These are phyloP conservation scores for Sympetrum striolatum DNA, from an alignment of 2,888 invertebrate species.

Conservation along the genomic window DNA sequence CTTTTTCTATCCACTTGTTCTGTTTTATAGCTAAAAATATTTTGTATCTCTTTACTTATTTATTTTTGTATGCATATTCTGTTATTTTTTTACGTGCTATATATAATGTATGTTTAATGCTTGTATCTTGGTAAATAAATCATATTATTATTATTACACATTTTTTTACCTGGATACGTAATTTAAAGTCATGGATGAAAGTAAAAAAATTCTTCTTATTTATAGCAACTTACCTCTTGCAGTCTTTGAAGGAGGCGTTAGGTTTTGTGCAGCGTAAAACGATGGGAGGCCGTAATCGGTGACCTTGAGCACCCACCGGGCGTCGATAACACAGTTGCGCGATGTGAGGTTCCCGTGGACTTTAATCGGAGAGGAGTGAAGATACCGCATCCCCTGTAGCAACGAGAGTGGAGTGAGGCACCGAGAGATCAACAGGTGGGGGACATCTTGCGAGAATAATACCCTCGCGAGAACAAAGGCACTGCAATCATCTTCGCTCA, in stretches of 20 bases:
- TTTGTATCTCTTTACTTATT: too few species aligned
- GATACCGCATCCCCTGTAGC: constrained; percentile 84
- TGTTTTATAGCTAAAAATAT: too few species aligned
- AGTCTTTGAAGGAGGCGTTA: constrained; percentile 67
- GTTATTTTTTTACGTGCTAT: too few species aligned
- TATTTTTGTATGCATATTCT: too few species aligned
- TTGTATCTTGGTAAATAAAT: too few species aligned
- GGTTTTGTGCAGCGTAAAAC: constrained; percentile 77
- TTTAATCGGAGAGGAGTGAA: constrained; percentile 83
- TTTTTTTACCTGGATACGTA: too few species aligned
- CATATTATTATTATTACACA: too few species aligned
- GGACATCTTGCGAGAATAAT: neutral
- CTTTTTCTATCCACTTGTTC: too few species aligned
- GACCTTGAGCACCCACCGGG: constrained; percentile 93
- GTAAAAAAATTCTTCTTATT: too few species aligned
- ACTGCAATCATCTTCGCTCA: too few species aligned
- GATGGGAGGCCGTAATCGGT: constrained; percentile 88
- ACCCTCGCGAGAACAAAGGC: neutral
- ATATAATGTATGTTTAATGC: too few species aligned
- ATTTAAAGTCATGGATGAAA: neutral
- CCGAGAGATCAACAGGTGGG: neutral
- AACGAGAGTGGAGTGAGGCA: neutral
- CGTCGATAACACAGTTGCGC: constrained; percentile 92
- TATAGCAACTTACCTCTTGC: constrained; percentile 68
- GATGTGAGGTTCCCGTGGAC: constrained; percentile 88